Evolutionary conservation across 2,113 vertebrate species (phyloP).

Genomic region (Phalacrocorax brasilianus): DNA sequence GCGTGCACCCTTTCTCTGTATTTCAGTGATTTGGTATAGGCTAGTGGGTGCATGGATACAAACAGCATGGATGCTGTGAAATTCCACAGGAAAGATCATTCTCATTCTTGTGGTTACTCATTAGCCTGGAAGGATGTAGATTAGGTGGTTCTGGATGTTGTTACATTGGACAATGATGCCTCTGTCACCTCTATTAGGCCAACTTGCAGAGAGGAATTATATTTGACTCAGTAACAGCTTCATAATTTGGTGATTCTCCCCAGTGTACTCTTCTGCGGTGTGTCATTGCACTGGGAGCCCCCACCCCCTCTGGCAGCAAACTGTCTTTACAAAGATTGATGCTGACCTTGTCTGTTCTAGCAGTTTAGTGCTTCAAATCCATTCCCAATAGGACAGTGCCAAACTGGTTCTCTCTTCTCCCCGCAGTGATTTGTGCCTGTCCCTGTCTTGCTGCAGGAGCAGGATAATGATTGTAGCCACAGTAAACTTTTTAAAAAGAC

Average conservation of each 20-base stretch:
- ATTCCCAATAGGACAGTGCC: not conserved
- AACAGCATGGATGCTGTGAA: not conserved
- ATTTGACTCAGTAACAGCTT: accelerated
- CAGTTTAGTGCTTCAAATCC: not conserved
- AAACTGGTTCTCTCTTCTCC: not conserved
- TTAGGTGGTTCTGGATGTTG: not conserved
- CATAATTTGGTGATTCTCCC: not conserved
- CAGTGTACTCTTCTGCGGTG: not conserved
- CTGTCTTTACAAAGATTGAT: not conserved
- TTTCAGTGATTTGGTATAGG: not conserved
- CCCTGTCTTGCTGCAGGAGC: not conserved
- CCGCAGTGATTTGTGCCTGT: not conserved
- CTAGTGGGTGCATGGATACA: not conserved
- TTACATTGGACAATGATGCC: not conserved
- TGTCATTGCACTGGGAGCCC: not conserved
- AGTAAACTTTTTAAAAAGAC: not conserved
- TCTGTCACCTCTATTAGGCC: not conserved
- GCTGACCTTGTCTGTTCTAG: not conserved
- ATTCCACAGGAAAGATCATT: not conserved
- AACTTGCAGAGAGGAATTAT: not conserved
- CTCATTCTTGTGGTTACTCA: not conserved
- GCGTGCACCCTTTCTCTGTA: not conserved
- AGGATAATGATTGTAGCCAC: not conserved
- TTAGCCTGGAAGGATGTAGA: not conserved
- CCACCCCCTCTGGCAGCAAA: not conserved